These are phyloP conservation scores for Petrocephalus schoutedeni DNA, from an alignment of 2,797 vertebrate species.

Conservation along the genomic window DNA sequence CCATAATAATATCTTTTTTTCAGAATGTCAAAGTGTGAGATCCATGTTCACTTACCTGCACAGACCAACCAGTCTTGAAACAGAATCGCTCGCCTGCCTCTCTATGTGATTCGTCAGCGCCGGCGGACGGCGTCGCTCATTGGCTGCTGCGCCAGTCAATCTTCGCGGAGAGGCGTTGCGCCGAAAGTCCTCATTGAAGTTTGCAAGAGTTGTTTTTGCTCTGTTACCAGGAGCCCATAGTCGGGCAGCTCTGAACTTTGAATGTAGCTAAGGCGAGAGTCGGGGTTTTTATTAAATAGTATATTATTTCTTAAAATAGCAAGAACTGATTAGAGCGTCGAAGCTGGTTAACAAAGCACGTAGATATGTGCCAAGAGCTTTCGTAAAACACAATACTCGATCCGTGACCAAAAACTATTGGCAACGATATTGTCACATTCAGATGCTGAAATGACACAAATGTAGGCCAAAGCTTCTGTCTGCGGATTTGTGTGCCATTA, in stretches of 20 bases:
- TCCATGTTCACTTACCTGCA: slow-evolving; percentile 69
- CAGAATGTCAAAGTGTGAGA: slow-evolving; percentile 38
- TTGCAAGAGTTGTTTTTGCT: slow-evolving; percentile 31
- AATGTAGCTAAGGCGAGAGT: neutral
- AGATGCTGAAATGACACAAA: neutral
- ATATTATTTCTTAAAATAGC: neutral
- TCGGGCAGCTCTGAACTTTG: neutral
- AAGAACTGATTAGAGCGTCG: neutral
- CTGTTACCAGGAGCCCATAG: neutral
- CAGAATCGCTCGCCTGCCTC: slow-evolving; percentile 58
- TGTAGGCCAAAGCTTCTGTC: neutral
- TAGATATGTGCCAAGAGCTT: neutral
- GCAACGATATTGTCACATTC: neutral
- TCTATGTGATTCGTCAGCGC: slow-evolving; percentile 53
- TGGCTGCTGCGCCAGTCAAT: slow-evolving; percentile 49
- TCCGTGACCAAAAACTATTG: neutral
- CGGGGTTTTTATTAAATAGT: neutral
- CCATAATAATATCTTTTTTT: slow-evolving; percentile 28
- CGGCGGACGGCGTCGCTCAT: slow-evolving; percentile 32
- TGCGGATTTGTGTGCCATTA: neutral
- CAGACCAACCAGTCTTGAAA: slow-evolving; percentile 72
- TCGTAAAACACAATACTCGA: neutral
- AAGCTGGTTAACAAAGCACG: neutral
- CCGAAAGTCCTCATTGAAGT: slow-evolving; percentile 43
- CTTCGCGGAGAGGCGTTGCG: slow-evolving; percentile 47